These are phyloP conservation scores for Hippopotamus amphibius DNA, from an alignment of 2,113 vertebrate genomes.

Conservation along the genomic window DNA sequence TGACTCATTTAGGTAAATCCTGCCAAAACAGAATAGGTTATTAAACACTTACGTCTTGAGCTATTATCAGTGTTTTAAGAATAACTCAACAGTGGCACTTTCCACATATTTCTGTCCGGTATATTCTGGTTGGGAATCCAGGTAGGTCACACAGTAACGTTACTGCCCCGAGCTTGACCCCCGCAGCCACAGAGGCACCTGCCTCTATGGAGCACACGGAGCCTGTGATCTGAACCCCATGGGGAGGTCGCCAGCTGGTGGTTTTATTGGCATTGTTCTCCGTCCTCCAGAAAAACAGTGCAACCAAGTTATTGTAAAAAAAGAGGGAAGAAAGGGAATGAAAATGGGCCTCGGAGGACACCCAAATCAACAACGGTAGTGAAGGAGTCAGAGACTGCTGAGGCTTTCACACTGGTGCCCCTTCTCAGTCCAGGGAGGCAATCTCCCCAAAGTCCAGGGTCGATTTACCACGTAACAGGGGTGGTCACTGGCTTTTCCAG, in stretches of 20 bases:
- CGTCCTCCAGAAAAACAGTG: not conserved
- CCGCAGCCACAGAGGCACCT: rapidly evolving
- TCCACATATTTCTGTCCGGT: not conserved
- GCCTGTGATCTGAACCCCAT: not conserved
- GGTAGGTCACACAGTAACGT: rapidly evolving
- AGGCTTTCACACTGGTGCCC: not conserved
- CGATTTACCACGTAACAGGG: not conserved
- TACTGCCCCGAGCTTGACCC: not conserved
- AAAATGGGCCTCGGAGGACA: rapidly evolving
- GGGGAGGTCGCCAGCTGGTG: not conserved
- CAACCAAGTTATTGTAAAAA: not conserved
- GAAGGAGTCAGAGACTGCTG: not conserved
- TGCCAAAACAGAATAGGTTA: not conserved
- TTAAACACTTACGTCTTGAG: not conserved
- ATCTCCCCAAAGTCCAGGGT: too few species aligned
- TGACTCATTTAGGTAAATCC: not conserved
- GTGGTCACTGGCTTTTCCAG: not conserved
- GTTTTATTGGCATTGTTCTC: not conserved
- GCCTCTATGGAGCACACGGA: not conserved
- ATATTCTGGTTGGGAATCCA: not conserved
- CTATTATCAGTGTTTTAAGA: not conserved
- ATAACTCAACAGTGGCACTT: not conserved
- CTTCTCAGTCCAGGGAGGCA: too few species aligned
- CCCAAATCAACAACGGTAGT: not conserved
- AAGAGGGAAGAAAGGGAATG: not conserved